phyloP scores from a whole-genome alignment of 1,140 invertebrate genomes.

The Camponotus floridanus region DNA sequence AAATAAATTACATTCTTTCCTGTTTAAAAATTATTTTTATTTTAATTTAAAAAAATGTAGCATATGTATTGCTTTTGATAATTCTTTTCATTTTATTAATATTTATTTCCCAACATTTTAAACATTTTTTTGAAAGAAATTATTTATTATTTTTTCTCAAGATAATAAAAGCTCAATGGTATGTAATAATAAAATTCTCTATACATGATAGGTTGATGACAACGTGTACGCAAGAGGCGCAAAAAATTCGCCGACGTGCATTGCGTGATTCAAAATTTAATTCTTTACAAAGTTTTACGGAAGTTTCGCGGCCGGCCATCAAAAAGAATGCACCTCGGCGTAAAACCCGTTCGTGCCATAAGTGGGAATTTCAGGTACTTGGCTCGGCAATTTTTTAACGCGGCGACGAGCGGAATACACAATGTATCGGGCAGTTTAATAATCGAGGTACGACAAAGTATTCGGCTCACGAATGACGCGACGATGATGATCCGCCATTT shows the following conservation, averaged over 20 bases:
- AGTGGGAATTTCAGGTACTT: conserved; percentile 65
- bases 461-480: conserved; percentile 85
- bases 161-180: background rate
- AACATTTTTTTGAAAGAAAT: background rate
- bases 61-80: background rate
- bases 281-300: conserved; percentile 5
- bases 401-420: conserved; percentile 56
- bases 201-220: background rate
- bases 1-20: background rate
- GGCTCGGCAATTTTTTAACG: conserved; percentile 69
- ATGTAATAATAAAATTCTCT: background rate
- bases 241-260: background rate
- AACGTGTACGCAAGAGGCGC: background rate
- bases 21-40: background rate
- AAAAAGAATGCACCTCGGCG: background rate
- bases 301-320: background rate
- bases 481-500: conserved; percentile 86
- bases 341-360: conserved; percentile 65
- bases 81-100: background rate
- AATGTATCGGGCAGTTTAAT: conserved; percentile 65
- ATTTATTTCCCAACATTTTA: background rate
- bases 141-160: background rate
- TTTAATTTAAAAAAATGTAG: background rate
- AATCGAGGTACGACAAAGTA: conserved; percentile 71
- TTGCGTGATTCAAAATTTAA: background rate